These are phyloP conservation scores for Rhabdophis nuchalis DNA, from an alignment of 2,797 vertebrate genomes.

Conservation along the genomic window DNA sequence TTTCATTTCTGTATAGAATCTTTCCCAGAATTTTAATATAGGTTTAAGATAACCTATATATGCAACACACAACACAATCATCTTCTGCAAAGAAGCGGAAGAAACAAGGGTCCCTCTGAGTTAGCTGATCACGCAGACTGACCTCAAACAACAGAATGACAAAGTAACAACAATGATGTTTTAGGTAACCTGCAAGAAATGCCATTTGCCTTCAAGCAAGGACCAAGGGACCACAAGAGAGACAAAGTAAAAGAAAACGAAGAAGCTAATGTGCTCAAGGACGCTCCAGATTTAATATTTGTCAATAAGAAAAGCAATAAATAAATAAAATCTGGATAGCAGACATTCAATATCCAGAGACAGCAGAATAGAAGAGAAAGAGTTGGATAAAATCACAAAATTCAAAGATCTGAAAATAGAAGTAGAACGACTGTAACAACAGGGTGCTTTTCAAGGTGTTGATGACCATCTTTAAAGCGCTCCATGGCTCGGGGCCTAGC, in stretches of 20 bases:
- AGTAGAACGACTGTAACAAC: background rate
- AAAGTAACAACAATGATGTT: background rate
- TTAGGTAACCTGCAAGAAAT: background rate
- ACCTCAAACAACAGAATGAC: background rate
- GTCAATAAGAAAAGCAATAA: background rate
- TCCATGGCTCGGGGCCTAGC: too few relatives aligned
- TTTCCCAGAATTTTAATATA: background rate
- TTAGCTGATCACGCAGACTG: background rate
- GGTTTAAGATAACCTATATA: background rate
- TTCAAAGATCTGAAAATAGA: background rate
- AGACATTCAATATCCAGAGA: background rate
- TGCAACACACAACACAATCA: background rate
- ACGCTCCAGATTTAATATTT: background rate
- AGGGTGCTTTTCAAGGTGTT: too few relatives aligned
- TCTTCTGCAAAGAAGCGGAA: background rate
- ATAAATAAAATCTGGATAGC: background rate
- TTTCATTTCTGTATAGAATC: background rate
- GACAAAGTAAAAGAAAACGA: background rate
- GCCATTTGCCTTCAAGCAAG: background rate
- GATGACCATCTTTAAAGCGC: too few relatives aligned
- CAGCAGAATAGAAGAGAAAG: background rate
- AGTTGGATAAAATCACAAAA: background rate
- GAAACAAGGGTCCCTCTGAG: background rate
- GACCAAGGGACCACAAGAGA: background rate
- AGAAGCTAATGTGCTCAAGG: background rate